Conservation (phyloP, 1,140 invertebrate genomes). For the Manduca sexta region DNA sequence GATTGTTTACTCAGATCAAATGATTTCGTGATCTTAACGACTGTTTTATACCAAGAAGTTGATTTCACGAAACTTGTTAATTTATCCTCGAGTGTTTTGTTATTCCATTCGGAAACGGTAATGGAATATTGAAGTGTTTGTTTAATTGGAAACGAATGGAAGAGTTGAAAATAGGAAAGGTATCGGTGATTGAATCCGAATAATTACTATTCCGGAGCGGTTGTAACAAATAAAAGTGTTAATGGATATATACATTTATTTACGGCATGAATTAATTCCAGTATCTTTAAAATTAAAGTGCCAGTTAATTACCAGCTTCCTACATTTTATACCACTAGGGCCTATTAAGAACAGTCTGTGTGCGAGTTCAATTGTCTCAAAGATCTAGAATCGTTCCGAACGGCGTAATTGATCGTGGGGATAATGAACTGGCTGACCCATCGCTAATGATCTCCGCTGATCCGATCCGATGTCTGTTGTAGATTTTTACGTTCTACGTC, state of each 20-base stretch:
- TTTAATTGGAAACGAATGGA: background rate
- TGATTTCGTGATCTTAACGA: background rate
- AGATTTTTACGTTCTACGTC: background rate
- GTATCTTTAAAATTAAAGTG: background rate
- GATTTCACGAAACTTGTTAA: constrained; percentile 1
- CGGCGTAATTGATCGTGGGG: constrained; percentile 5
- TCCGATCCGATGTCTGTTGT: background rate
- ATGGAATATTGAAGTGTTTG: background rate
- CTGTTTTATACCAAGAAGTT: constrained; percentile 2
- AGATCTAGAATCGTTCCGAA: constrained; percentile 6
- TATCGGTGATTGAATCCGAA: background rate
- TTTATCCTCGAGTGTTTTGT: background rate
- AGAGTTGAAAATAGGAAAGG: background rate
- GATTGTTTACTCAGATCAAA: constrained; percentile 5
- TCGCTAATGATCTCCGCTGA: constrained; percentile 10
- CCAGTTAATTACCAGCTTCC: background rate
- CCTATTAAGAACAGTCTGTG: constrained; percentile 6
- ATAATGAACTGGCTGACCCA: constrained; percentile 15
- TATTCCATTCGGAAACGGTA: background rate
- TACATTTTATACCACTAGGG: background rate
- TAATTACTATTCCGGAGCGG: no score
- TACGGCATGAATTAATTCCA: background rate
- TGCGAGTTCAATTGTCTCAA: constrained; percentile 5
- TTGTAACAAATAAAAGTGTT: no score
- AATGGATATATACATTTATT: no score